Percentiles rank a stretch among this genome's conserved stretches.
phyloP scores from a whole-genome alignment of 2,113 vertebrate genomes.

The Python bivittatus region DNA sequence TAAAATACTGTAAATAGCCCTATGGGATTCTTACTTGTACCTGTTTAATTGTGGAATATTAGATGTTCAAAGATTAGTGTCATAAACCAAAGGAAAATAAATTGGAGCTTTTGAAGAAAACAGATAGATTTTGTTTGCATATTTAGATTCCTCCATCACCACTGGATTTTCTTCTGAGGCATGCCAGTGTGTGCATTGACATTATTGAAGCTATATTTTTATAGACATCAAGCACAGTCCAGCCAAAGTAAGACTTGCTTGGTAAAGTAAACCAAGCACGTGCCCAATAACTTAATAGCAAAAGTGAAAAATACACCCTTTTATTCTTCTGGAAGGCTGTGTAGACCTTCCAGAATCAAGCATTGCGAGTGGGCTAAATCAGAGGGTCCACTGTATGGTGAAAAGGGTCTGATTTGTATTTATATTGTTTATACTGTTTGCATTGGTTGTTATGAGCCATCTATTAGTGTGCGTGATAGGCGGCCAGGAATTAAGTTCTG shows the following conservation, averaged over 20 bases:
- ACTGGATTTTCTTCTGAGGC: neutral
- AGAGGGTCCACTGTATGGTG: neutral
- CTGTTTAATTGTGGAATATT: constrained; percentile 2
- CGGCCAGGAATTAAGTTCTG: neutral
- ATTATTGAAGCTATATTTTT: neutral
- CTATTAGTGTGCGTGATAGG: neutral
- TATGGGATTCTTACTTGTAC: constrained; percentile 31
- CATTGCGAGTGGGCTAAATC: neutral
- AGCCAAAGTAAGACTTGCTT: neutral
- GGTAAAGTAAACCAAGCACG: neutral
- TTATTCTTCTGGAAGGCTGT: neutral
- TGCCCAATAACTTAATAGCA: neutral
- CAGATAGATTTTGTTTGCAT: neutral
- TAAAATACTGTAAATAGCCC: constrained; percentile 44
- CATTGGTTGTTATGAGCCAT: neutral
- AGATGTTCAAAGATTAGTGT: constrained; percentile 22
- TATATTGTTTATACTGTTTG: neutral
- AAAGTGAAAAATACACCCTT: neutral
- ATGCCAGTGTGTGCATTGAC: neutral
- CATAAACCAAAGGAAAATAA: neutral
- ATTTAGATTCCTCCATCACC: neutral
- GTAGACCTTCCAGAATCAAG: too few relatives aligned
- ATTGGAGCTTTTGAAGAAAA: neutral
- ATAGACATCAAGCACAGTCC: neutral
- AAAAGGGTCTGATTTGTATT: neutral